Base-by-base conservation (phyloP, 1,140 invertebrate species). In the Adoxophyes honmai region DNA sequence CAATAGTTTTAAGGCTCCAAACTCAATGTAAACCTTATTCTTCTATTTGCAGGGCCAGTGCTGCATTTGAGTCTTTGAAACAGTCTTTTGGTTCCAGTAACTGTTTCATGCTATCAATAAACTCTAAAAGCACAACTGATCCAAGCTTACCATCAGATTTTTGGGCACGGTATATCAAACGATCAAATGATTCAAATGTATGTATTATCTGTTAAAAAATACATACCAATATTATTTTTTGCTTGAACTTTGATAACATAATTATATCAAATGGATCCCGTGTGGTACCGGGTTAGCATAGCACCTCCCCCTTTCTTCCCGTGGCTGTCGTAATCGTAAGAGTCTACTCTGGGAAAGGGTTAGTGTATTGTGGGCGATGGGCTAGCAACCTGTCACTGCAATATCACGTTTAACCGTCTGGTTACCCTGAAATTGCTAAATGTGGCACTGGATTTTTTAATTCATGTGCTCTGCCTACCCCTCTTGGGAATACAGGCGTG, bases 31-130 rank as follows among this genome's bases (percentile, higher is more conserved):
- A 28, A 28, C 6, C 21, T 28, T 28, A 28, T 70, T 65, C 62
- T 68, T 60, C 61, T 68, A 64, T 70, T 90, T 89, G 59, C 75
- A 97, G 96, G 75, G 95, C 96, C 56, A 94, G 96, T 82, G 90
- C 93, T 68, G 89, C 94, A 51, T 98, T 95, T 90, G 94, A 96
- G 75, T 92, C 92, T 60, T 92, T 98, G 79, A 97, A 97, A 86
- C 93, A 93, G 39, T 93, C 94, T 16, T 98, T 97, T 89, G 97
- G 96, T 18, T 91, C 91, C 33, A 92, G 93, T 60, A 95, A 95
- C 77, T 98, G 96, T 86, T 97, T 98, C 82, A 89, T 98, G 67
- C 89, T 99, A 21, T 92, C 93, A 80, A 95, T 98, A 56, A 98
- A 98, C 86, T 98, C 97, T 4, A 91, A 92, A 68, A 90, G 88